Percentiles rank a stretch among this genome's conserved stretches.
Evolutionary conservation across 2,797 vertebrate species (phyloP).

Genomic region (Bradypus variegatus): DNA sequence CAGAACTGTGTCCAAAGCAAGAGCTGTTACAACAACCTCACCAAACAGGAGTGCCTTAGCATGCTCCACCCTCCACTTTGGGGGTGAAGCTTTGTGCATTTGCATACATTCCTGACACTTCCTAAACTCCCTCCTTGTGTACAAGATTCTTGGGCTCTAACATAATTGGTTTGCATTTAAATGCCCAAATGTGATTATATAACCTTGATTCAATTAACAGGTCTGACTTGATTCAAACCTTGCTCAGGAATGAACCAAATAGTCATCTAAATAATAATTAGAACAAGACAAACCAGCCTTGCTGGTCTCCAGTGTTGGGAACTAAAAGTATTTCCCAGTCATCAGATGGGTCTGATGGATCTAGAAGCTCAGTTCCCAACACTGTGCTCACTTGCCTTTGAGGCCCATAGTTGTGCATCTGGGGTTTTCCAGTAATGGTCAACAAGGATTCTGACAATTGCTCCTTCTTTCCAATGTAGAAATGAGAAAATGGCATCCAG

Average conservation of each 20-base stretch:
- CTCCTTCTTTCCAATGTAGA: background rate
- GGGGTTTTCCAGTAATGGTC: background rate
- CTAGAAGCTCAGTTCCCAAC: background rate
- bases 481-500: background rate
- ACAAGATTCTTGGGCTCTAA: slow-evolving; percentile 4
- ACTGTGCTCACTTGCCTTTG: background rate
- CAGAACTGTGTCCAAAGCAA: slow-evolving; percentile 60
- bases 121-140: background rate
- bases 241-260: slow-evolving; percentile 36
- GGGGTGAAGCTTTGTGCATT: background rate
- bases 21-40: slow-evolving; percentile 46
- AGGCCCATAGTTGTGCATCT: background rate
- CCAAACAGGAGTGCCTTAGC: slow-evolving; percentile 40
- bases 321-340: slow-evolving; percentile 30
- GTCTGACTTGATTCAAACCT: slow-evolving; percentile 55
- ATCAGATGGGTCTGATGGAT: background rate
- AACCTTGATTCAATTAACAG: slow-evolving; percentile 43
- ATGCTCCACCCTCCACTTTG: slow-evolving; percentile 36
- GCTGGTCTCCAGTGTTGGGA: background rate
- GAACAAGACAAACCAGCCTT: slow-evolving; percentile 49
- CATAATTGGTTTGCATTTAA: slow-evolving; percentile 45
- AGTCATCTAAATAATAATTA: slow-evolving; percentile 54
- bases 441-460: background rate
- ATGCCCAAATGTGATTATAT: slow-evolving; percentile 46
- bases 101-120: background rate